Base-by-base conservation (phyloP, 2,888 invertebrate species). In the Mongoloraphidia duomilia region DNA sequence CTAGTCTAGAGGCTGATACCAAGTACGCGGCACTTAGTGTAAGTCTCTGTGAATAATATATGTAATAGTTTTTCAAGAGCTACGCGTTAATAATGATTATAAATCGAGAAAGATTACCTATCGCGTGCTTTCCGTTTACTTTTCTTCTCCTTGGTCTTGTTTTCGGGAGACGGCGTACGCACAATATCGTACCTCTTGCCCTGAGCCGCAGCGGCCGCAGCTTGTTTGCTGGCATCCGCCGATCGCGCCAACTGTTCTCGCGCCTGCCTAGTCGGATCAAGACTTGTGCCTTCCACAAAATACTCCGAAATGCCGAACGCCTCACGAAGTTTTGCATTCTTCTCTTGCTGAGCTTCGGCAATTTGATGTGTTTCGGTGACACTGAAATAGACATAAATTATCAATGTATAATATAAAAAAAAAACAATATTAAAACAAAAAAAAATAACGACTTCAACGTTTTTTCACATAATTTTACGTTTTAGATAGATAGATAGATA, bases 341-440 rank as follows among this genome's bases (percentile, higher is more conserved):
- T 95, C 68, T 91, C 89, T 62, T 90, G 88, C 66, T 94, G 94
- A 26, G 95, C 94, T 67, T 92, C 92, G 1, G 96, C 95, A 55
- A 93, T 82, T 68, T 94, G 91, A 73, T 97, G 96, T 43, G 93
- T 94, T 65, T 94, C 95, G 53, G 88, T 88, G 53, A 91, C 91
- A 70, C 92, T 92, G 72, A 10, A 67, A 65, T 47, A 54, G 52
- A 54, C 8, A 42, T n/a, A 14, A 42, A 13, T 17, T 12, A 17
- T 11, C 14, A 13, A 26, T 3, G 10, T 1, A 9, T 43, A 9
- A 14, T 42, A 10, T 42, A 13, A 4, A 9, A 14, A 4, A 43
- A 43, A 43, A 17, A 10, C 12, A 26, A 26, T 14, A 43, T 43
- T 9, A 26, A n/a, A n/a, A n/a, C n/a, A n/a, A n/a, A n/a, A n/a